Base-by-base conservation (phyloP, 1,140 invertebrate species). In the Sesamia nonagrioides region DNA sequence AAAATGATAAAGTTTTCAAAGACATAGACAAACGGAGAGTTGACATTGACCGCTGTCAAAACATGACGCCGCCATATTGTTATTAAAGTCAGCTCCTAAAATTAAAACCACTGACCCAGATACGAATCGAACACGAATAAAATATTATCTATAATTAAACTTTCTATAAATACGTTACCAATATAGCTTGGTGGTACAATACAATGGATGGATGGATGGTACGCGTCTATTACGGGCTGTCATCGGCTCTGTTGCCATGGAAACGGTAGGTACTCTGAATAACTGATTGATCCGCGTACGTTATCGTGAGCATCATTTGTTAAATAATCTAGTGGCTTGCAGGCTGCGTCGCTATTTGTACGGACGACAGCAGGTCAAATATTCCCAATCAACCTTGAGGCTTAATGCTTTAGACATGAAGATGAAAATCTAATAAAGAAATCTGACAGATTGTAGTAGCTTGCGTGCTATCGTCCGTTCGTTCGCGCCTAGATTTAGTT, bases 321-420 rank as follows among this genome's bases (percentile, higher is more conserved):
- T 66, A 66, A 66, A 66, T 66, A 66, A 66, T 66, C 37, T 66
- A 42, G 61, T 66, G 61, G 42, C 61, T 66, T 66, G 61, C 61
- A 66, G n/a, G 37, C 42, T 66, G 42, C 13, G 17, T 42, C 21
- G 37, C 37, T 63, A n/a, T 63, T 63, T 63, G 35, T 63, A 18
- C 42, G 61, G n/a, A n/a, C n/a, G n/a, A n/a, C n/a, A n/a, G n/a
- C n/a, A n/a, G n/a, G n/a, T n/a, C n/a, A n/a, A n/a, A n/a, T n/a
- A n/a, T n/a, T n/a, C n/a, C n/a, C n/a, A n/a, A n/a, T n/a, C n/a
- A n/a, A n/a, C n/a, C n/a, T n/a, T n/a, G n/a, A n/a, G n/a, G n/a
- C n/a, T n/a, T n/a, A n/a, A n/a, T n/a, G n/a, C n/a, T n/a, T n/a
- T n/a, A n/a, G n/a, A n/a, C n/a, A n/a, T n/a, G n/a, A n/a, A n/a